These are phyloP conservation scores for Coleophora flavipennella DNA, from an alignment of 2,888 invertebrate genomes.

Conservation along the genomic window DNA sequence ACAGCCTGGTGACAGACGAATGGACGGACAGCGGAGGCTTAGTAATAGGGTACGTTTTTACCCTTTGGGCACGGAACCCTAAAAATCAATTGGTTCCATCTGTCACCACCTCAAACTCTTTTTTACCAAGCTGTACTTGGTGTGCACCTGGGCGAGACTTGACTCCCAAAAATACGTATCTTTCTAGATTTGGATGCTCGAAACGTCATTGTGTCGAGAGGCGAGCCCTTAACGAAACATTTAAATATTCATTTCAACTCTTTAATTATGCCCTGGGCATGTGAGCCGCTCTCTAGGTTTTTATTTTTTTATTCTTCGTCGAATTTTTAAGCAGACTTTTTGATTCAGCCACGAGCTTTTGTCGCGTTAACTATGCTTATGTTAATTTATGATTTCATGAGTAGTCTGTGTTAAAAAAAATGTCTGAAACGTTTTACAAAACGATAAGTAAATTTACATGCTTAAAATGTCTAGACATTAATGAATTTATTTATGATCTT, in stretches of 20 bases:
- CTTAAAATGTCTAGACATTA: too few relatives aligned
- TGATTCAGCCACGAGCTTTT: conserved; percentile 5
- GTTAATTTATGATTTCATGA: conserved; percentile 6
- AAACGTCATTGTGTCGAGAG: conserved; percentile 58
- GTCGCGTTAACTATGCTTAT: conserved; percentile 9
- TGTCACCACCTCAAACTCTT: too few relatives aligned
- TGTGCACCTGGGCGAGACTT: conserved; percentile 34
- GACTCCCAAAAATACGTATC: conserved; percentile 64
- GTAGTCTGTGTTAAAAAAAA: too few relatives aligned
- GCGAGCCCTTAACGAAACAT: conserved; percentile 51
- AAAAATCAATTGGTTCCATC: too few relatives aligned
- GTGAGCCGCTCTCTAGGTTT: conserved; percentile 43
- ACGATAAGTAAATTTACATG: too few relatives aligned
- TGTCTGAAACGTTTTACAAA: too few relatives aligned
- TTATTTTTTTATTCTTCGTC: conserved; percentile 39
- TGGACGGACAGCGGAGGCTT: too few relatives aligned
- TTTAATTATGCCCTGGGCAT: conserved; percentile 68
- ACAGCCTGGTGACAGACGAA: too few relatives aligned
- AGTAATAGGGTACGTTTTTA: too few relatives aligned
- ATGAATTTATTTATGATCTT: too few relatives aligned
- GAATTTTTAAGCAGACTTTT: conserved; percentile 23
- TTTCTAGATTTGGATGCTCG: conserved; percentile 56
- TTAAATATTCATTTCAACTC: conserved; percentile 70
- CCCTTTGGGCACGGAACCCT: too few relatives aligned
- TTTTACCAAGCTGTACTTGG: conserved; percentile 21